Evolutionary conservation across 2,797 vertebrate species (phyloP), one percentile per base, ranked within the genome.

Genomic region (Diglossa cyanea): DNA sequence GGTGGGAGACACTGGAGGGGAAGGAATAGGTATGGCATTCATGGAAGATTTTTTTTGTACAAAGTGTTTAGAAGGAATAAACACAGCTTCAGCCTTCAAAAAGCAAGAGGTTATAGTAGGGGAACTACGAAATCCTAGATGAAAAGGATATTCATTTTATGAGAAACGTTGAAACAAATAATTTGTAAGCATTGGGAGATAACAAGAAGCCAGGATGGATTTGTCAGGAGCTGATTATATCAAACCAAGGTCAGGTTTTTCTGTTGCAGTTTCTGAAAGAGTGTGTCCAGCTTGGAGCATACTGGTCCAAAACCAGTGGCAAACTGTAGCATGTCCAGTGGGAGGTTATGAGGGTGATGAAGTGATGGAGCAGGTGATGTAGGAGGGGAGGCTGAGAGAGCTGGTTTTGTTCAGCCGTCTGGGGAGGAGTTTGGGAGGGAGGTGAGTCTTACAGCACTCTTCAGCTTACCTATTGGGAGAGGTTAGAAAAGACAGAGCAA

Each of bases 21-120:
- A 44, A 95, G 76, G 60, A 45, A 35, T 48, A 82, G 96, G 96
- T 97, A 87, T 44, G 88, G 7, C 45, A 15, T 76, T 75, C 40
- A 5, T 40, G 21, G 35, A 65, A 57, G 7, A 1, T 44, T 60
- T 68, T 25, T 47, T 87, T 45, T 35, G 2, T 33, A 15, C 31
- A 40, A 13, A 61, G 10, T 63, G 26, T 63, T 83, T 39, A 53
- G 57, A 86, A 79, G 37, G 45, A 70, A 19, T 21, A 55, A 89
- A 68, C 11, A 7, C 25, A 75, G 33, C 18, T 90, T 76, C 53
- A 67, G 33, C 18, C 53, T 76, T 91, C 47, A 35, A 54, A 66
- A 82, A 55, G 8, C 2, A 5, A 51, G 51, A 10, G 16, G 3
- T 4, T 17, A 21, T 55, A 19, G 18, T 15, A 39, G 45, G 39